Conservation (phyloP, 30 jellyfish, hydroid and myxozoan genomes). For the Chrysaora quinquecirrha region DNA sequence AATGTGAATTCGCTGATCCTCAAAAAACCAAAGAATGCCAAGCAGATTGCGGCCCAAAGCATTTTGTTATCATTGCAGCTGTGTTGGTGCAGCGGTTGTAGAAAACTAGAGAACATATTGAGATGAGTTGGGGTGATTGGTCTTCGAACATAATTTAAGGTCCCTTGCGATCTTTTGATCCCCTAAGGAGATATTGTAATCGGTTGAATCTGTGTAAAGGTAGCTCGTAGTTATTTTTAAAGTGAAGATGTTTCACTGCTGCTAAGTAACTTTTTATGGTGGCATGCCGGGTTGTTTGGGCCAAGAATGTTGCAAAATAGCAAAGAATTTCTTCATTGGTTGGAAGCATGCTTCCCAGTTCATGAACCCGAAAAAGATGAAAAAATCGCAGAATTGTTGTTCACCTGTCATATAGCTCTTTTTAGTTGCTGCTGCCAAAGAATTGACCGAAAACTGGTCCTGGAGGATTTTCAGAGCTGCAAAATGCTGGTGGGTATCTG, state of each 20-base stretch:
- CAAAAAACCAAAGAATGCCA: conserved; percentile 17
- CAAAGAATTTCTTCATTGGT: too few species aligned
- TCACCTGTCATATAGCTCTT: conserved; percentile 4
- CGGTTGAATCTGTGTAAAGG: background rate
- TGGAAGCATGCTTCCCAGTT: too few species aligned
- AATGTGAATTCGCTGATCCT: conserved; percentile 8
- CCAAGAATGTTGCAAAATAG: background rate
- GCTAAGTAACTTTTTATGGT: conserved; percentile 9
- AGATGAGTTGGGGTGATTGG: background rate
- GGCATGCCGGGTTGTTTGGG: background rate
- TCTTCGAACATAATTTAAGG: background rate
- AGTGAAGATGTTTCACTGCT: background rate
- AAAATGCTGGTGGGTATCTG: too few species aligned
- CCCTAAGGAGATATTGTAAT: background rate
- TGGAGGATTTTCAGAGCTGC: too few species aligned
- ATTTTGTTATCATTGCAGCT: background rate
- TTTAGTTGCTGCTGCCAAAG: background rate
- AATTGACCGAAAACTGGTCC: background rate
- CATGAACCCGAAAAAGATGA: background rate
- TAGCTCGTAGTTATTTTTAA: background rate
- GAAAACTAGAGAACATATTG: background rate
- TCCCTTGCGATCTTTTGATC: conserved; percentile 7
- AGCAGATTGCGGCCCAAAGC: too few species aligned
- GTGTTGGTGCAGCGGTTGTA: background rate
- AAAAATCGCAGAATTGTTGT: background rate